phyloP scores from a whole-genome alignment of 2,888 invertebrate species.

The Stenodera caucasica region DNA sequence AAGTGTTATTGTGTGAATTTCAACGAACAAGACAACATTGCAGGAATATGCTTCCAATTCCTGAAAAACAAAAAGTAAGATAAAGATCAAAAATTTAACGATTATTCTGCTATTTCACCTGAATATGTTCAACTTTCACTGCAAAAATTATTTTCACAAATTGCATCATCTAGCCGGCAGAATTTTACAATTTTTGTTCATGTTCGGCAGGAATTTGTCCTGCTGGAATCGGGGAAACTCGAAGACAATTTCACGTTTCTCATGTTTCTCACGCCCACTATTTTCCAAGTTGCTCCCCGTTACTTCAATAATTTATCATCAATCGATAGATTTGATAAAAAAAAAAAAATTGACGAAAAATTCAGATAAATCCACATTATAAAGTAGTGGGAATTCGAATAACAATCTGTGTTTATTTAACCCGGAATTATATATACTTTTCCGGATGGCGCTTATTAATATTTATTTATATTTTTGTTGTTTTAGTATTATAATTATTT shows the following conservation, averaged over 20 bases:
- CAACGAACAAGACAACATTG: too few species aligned
- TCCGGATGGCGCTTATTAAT: background rate
- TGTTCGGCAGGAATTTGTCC: too few species aligned
- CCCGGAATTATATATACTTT: background rate
- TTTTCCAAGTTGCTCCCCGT: background rate
- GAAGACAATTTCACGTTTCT: constrained; percentile 16
- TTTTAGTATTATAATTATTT: background rate
- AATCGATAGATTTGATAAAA: background rate
- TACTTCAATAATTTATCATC: background rate
- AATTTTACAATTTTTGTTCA: too few species aligned
- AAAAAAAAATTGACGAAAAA: too few species aligned
- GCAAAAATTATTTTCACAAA: constrained; percentile 5
- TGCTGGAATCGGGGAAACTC: too few species aligned
- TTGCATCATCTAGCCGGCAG: too few species aligned
- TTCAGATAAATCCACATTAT: too few species aligned
- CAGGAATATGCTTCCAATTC: background rate
- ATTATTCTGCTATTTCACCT: too few species aligned
- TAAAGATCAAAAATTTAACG: too few species aligned
- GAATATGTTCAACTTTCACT: too few species aligned
- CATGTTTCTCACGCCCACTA: constrained; percentile 26
- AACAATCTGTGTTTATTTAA: too few species aligned
- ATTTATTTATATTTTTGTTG: background rate
- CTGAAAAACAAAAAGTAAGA: constrained; percentile 5
- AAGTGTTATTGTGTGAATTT: background rate
- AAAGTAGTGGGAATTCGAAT: too few species aligned